Conservation (phyloP, 1,140 invertebrate genomes). For the Holotrichia oblita region DNA sequence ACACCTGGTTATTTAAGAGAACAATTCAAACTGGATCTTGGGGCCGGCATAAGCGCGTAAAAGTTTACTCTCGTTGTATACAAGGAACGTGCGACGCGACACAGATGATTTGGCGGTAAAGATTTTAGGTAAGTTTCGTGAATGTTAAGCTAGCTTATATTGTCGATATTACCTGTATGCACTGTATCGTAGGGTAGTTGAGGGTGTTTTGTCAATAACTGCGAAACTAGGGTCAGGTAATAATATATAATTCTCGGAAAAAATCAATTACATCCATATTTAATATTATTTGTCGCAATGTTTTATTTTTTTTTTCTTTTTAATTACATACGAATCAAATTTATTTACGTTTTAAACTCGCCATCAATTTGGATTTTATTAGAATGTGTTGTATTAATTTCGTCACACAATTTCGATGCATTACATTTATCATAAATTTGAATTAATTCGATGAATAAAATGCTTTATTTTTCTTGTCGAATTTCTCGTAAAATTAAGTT, state of each 20-base stretch:
- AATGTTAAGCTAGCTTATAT: conserved; percentile 16
- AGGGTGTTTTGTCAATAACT: conserved; percentile 20
- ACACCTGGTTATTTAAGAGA: background rate
- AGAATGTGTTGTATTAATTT: no score
- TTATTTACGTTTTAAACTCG: no score
- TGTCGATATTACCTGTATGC: conserved; percentile 16
- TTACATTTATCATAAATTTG: no score
- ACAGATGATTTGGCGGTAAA: conserved; percentile 32
- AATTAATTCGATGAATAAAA: no score
- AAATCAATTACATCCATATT: background rate
- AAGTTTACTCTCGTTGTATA: background rate
- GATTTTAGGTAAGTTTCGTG: conserved; percentile 20
- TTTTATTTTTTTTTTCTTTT: no score
- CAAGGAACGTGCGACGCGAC: background rate
- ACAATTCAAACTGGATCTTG: background rate
- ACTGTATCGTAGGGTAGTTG: conserved; percentile 12
- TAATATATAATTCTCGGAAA: background rate
- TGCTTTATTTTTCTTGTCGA: no score
- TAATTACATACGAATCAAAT: no score
- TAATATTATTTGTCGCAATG: background rate
- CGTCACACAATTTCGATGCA: no score
- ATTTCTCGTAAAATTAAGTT: no score
- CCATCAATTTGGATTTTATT: no score
- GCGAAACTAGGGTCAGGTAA: background rate
- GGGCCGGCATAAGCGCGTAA: background rate